phyloP scores from a whole-genome alignment of 2,113 vertebrate genomes.

The Antechinus stuartii region DNA sequence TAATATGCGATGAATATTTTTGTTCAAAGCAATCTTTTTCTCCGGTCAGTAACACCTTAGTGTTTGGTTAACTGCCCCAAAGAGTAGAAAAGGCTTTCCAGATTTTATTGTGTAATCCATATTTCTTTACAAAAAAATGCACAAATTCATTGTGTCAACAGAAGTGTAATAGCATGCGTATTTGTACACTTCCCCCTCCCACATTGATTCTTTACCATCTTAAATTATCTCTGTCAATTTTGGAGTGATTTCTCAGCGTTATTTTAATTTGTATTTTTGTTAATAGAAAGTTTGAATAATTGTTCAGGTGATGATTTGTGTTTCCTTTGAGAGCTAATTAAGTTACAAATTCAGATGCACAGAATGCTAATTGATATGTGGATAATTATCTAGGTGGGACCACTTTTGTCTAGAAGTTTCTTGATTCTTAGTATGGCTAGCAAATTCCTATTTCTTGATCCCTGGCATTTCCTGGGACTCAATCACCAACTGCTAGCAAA shows the following conservation, averaged over 20 bases:
- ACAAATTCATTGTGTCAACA: no score
- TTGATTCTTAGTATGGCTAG: not conserved
- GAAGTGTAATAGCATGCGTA: no score
- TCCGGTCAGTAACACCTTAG: no score
- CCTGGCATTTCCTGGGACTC: not conserved
- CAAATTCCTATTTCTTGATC: not conserved
- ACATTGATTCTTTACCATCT: not conserved
- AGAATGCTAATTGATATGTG: not conserved
- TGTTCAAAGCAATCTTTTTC: no score
- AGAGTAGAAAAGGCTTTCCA: no score
- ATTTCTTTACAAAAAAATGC: no score
- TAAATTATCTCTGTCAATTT: not conserved
- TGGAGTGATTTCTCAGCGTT: not conserved
- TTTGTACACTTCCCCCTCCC: no score
- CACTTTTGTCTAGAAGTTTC: not conserved
- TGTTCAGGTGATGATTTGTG: not conserved
- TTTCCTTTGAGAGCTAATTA: not conserved
- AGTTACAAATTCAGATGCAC: not conserved
- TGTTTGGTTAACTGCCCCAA: no score
- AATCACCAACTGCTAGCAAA: not conserved
- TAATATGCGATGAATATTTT: not conserved
- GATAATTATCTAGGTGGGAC: not conserved
- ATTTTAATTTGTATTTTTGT: not conserved
- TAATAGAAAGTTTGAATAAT: not conserved
- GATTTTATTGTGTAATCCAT: no score